These are phyloP conservation scores for Xanthia icteritia DNA, from an alignment of 2,888 invertebrate genomes.

Conservation along the genomic window DNA sequence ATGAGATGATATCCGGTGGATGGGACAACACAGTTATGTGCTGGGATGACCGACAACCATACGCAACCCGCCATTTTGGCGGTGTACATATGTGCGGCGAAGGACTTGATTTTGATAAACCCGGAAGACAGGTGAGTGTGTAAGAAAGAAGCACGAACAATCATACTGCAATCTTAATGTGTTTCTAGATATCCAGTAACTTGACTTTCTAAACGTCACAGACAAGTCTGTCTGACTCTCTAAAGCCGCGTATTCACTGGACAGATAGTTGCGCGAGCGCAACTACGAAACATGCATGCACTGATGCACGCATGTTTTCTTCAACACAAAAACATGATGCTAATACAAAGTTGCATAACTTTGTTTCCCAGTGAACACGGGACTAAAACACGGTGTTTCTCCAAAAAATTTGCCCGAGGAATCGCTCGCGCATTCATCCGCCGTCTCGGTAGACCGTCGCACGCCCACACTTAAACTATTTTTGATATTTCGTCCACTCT, in stretches of 20 bases:
- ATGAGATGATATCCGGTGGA: conserved; percentile 92
- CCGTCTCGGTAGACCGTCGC: background rate
- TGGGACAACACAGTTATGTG: conserved; percentile 92
- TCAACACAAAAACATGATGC: background rate
- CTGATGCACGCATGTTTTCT: background rate
- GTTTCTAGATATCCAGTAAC: background rate
- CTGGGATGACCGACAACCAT: conserved; percentile 92
- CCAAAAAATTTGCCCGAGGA: background rate
- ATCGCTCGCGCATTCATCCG: background rate
- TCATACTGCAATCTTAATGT: background rate
- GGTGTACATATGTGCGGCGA: conserved; percentile 93
- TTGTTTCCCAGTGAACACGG: background rate
- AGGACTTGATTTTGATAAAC: conserved; percentile 91
- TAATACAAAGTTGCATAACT: background rate
- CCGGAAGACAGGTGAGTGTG: conserved; percentile 90
- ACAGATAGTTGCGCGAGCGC: background rate
- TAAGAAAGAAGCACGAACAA: conserved; percentile 2
- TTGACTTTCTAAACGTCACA: background rate
- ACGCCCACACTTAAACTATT: background rate
- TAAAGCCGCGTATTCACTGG: background rate
- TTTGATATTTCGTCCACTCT: background rate
- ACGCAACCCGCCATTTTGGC: conserved; percentile 89
- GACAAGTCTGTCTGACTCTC: background rate
- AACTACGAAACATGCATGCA: background rate
- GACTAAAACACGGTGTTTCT: background rate